phyloP scores from a whole-genome alignment of 64 coral and sea anemone genomes.

The Montipora capricornis region DNA sequence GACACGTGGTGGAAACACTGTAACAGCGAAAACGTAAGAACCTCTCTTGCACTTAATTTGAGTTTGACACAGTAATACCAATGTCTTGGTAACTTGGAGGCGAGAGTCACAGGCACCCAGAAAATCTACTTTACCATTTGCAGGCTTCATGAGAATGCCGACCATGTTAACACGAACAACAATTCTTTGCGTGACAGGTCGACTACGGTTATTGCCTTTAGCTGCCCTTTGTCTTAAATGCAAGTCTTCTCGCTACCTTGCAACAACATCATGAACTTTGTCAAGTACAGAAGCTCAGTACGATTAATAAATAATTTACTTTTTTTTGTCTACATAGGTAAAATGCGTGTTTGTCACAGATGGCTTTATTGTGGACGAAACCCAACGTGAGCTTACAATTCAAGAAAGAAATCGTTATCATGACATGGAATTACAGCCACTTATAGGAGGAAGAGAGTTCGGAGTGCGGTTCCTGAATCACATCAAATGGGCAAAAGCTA shows the following conservation, averaged over 20 bases:
- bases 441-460: slow-evolving; percentile 36
- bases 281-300: too few relatives aligned
- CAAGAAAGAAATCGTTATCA: neutral
- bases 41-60: neutral
- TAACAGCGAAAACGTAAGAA: neutral
- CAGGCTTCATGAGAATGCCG: too few relatives aligned
- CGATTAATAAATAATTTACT: neutral
- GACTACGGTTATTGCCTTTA: too few relatives aligned
- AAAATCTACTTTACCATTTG: too few relatives aligned
- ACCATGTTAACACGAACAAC: too few relatives aligned
- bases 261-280: too few relatives aligned
- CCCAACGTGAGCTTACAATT: neutral
- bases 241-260: too few relatives aligned
- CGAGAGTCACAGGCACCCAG: neutral
- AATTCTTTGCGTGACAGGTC: too few relatives aligned
- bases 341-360: slow-evolving; percentile 45
- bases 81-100: too few relatives aligned
- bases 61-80: too few relatives aligned
- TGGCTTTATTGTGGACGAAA: neutral
- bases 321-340: neutral
- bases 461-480: slow-evolving; percentile 61
- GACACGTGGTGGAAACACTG: slow-evolving; percentile 40
- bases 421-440: slow-evolving; percentile 44
- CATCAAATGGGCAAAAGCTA: slow-evolving; percentile 58
- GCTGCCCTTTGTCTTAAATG: too few relatives aligned